Conservation (phyloP, 2,888 invertebrate genomes). For the Polyommatus iphigenia region DNA sequence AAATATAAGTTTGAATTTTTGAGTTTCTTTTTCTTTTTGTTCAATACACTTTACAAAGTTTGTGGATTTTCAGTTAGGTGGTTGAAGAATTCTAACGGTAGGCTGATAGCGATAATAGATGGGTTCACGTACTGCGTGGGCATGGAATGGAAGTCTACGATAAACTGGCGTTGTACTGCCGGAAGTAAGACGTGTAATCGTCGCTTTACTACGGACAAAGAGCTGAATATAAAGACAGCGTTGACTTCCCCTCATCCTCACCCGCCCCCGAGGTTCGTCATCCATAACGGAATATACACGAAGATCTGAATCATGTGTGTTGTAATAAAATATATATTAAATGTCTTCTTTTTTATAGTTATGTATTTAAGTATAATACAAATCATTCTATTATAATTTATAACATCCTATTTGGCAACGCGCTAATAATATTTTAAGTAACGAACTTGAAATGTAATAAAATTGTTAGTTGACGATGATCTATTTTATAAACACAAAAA, state of each 20-base stretch:
- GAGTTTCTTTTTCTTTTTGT: no score
- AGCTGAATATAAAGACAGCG: not conserved
- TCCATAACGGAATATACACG: conserved; percentile 33
- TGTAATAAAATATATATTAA: not conserved
- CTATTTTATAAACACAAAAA: no score
- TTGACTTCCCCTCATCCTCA: conserved; percentile 37
- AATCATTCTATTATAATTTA: no score
- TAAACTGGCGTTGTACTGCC: conserved; percentile 45
- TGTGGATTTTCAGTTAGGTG: not conserved
- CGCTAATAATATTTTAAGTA: no score
- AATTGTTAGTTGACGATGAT: no score
- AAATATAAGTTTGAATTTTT: no score
- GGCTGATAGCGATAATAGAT: conserved; percentile 42
- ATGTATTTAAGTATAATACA: no score
- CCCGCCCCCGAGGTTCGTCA: conserved; percentile 37
- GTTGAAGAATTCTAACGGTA: conserved; percentile 40
- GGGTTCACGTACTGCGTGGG: conserved; percentile 50
- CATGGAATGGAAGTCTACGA: not conserved
- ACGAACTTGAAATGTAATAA: no score
- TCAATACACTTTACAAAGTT: not conserved
- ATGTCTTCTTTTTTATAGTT: not conserved
- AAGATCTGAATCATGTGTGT: conserved; percentile 25
- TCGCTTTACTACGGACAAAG: conserved; percentile 7
- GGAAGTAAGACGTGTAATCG: conserved; percentile 35
- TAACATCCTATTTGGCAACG: no score